Conservation (phyloP, 2,888 invertebrate species). For the Cremastobaeus sp. region DNA sequence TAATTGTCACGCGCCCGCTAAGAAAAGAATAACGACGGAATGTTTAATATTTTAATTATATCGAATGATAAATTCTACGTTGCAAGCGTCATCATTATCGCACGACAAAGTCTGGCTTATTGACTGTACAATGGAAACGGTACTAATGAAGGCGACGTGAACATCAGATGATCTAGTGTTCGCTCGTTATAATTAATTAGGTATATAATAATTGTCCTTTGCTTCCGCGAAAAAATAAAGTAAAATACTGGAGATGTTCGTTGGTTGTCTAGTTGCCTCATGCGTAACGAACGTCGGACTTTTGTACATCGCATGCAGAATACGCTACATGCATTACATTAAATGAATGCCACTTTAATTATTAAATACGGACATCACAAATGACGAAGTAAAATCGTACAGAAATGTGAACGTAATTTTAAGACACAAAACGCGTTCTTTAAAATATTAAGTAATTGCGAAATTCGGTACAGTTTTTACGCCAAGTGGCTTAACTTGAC, state of each 20-base stretch:
- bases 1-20: no score
- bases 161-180: slow-evolving; percentile 53
- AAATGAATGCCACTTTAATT: slow-evolving; percentile 40
- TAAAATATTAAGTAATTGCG: neutral
- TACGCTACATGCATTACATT: slow-evolving; percentile 24
- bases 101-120: slow-evolving; percentile 54
- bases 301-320: slow-evolving; percentile 39
- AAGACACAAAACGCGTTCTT: neutral
- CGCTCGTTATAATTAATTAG: slow-evolving; percentile 72
- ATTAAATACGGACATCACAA: slow-evolving; percentile 15
- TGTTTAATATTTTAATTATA: slow-evolving; percentile 10
- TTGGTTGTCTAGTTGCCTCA: slow-evolving; percentile 51
- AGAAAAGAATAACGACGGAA: no score
- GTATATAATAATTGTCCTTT: slow-evolving; percentile 67
- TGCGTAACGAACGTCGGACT: slow-evolving; percentile 64
- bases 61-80: slow-evolving; percentile 9
- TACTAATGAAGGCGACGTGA: slow-evolving; percentile 59
- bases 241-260: slow-evolving; percentile 46
- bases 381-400: slow-evolving; percentile 1
- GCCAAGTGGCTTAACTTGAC: no score
- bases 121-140: slow-evolving; percentile 58
- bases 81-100: slow-evolving; percentile 29
- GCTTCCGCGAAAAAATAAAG: slow-evolving; percentile 65
- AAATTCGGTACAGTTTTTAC: no score
- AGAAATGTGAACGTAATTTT: no score